Evolutionary conservation across 2,888 invertebrate genomes (phyloP), one percentile per base, ranked within the genome.

Genomic region (Adelphocoris suturalis): DNA sequence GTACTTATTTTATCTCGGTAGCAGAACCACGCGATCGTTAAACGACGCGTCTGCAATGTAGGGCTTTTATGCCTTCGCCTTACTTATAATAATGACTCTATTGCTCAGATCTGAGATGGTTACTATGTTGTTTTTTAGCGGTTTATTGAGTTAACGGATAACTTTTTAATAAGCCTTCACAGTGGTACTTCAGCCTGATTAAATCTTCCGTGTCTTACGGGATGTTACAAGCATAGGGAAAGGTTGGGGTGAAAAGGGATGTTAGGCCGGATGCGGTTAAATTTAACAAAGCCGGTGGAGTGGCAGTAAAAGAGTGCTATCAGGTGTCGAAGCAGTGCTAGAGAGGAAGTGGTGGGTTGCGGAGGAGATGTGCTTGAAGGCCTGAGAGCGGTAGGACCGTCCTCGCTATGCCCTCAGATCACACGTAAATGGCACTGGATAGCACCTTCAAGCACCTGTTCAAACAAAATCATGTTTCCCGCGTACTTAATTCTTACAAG

Each of bases 211-310:
- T 68, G 68, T 68, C 23, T 68, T 19, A 68, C 68, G 68, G 68
- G 68, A 68, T 68, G 68, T 68, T 27, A 23, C 68, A 23, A 68
- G 68, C 23, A 23, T 1, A 23, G 68, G 68, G 68, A 68, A 68
- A 68, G 68, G 23, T 68, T 27, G 19, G 13, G 46, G 78, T 14
- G 37, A 28, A 46, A 23, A 16, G 68, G 68, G 68, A 19, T 19
- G 68, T 68, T 27, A 13, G 68, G 23, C 55, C 57, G 85, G 85
- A 85, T 85, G 85, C 85, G 85, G 85, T 85, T 85, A 85, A 85
- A 85, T 85, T 85, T 85, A 85, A 85, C 85, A 85, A 85, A 85
- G 85, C 57, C 57, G 55, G 37, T 85, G 85, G 85, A 28, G 85
- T 57, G 85, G 55, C 46, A 47, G 78, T 46, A 78, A 16, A 46